These are phyloP conservation scores for Selene dorsalis DNA, from an alignment of 2,797 vertebrate genomes.

Conservation along the genomic window DNA sequence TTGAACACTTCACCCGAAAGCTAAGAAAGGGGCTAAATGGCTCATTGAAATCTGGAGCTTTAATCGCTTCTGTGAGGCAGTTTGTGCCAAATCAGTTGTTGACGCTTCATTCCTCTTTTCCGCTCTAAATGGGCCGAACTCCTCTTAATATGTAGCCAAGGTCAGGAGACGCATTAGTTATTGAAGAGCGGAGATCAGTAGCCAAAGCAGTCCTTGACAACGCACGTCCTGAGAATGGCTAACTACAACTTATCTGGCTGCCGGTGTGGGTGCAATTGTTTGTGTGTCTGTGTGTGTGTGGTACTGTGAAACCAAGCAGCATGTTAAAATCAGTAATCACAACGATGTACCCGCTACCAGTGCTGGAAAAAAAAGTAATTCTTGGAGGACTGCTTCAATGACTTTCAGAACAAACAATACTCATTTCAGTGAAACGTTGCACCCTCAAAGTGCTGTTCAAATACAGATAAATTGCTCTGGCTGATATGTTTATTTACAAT, in stretches of 20 bases:
- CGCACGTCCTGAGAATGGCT: slow-evolving; percentile 56
- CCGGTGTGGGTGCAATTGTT: not conserved
- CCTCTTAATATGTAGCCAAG: slow-evolving; percentile 74
- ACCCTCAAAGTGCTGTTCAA: not conserved
- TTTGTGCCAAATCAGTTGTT: slow-evolving; percentile 69
- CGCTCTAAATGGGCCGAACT: slow-evolving; percentile 54
- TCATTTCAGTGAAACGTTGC: not conserved
- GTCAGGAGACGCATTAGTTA: slow-evolving; percentile 75
- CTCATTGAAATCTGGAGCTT: slow-evolving; percentile 58
- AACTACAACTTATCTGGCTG: slow-evolving; percentile 60
- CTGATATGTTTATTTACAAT: not conserved
- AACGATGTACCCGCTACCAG: not conserved
- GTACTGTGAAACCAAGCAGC: not conserved
- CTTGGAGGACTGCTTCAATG: not conserved
- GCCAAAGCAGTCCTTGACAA: slow-evolving; percentile 70
- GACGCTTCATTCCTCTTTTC: slow-evolving; percentile 65
- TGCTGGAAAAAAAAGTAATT: not conserved
- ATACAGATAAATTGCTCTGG: not conserved
- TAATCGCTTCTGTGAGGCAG: slow-evolving; percentile 65
- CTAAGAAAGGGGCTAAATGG: slow-evolving; percentile 57
- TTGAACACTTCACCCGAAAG: slow-evolving; percentile 38
- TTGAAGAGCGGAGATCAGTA: slow-evolving; percentile 77
- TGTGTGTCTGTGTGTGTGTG: slow-evolving; percentile 16
- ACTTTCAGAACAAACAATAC: not conserved
- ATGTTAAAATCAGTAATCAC: slow-evolving; percentile 23